Evolutionary conservation across 2,113 vertebrate species (phyloP).

Genomic region (Macquaria australasica): DNA sequence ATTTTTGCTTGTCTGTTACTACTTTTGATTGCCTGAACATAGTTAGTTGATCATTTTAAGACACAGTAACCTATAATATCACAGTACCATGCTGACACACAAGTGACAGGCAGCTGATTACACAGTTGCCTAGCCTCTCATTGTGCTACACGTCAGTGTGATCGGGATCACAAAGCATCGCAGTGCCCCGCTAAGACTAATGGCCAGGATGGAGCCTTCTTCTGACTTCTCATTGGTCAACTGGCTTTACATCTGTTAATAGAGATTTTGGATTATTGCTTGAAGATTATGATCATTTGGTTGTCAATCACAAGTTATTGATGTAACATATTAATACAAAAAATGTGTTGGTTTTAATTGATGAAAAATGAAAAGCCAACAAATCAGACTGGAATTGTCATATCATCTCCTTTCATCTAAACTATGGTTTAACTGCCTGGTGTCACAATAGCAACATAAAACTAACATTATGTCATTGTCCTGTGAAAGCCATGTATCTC

Average conservation of each 20-base stretch:
- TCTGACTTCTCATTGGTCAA: neutral
- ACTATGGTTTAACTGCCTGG: neutral
- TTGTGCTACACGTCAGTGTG: neutral
- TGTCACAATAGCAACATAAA: neutral
- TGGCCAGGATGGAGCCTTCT: neutral
- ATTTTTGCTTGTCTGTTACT: neutral
- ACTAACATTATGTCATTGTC: neutral
- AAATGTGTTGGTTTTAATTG: too few relatives aligned
- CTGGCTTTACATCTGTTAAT: neutral
- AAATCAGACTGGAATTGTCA: too few relatives aligned
- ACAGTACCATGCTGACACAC: neutral
- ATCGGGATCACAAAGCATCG: neutral
- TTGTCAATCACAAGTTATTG: neutral
- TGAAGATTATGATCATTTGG: neutral
- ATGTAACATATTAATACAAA: too few relatives aligned
- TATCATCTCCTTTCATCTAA: neutral
- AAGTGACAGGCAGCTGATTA: constrained; percentile 3
- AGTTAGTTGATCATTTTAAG: neutral
- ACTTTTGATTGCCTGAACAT: neutral
- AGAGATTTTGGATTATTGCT: neutral
- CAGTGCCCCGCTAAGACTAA: neutral
- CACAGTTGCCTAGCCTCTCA: neutral
- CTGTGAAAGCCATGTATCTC: neutral
- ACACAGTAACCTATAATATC: neutral
- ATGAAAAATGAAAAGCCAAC: too few relatives aligned